Evolutionary conservation across 2,888 invertebrate species (phyloP).

Genomic region (Dicyrtomina minuta): DNA sequence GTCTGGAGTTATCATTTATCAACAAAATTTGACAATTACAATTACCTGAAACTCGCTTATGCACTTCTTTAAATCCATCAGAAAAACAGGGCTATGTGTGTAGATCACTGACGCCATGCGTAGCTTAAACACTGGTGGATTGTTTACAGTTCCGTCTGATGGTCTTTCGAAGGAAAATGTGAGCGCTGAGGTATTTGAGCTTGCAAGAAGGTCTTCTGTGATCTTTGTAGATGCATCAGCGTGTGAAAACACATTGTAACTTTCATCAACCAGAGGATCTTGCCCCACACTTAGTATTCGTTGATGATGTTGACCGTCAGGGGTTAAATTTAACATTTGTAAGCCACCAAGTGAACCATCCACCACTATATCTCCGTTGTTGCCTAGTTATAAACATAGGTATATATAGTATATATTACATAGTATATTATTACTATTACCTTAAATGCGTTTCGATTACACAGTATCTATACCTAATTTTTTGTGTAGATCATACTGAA

Average conservation of each 20-base stretch:
- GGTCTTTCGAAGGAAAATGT: conserved; percentile 44
- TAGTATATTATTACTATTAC: too few species aligned
- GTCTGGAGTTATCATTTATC: background rate
- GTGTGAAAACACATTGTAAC: conserved; percentile 43
- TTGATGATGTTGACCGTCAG: conserved; percentile 78
- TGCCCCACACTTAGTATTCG: conserved; percentile 81
- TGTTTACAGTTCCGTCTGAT: background rate
- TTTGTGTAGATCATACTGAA: too few species aligned
- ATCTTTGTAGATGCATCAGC: background rate
- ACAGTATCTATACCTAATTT: too few species aligned
- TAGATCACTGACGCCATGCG: conserved; percentile 90
- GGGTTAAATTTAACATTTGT: conserved; percentile 80
- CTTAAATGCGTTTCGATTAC: too few species aligned
- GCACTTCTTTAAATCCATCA: conserved; percentile 83
- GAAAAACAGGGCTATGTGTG: conserved; percentile 83
- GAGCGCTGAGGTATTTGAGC: conserved; percentile 41
- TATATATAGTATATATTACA: too few species aligned
- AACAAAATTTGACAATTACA: too few species aligned
- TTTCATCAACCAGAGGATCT: conserved; percentile 64
- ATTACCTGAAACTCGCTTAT: conserved; percentile 58
- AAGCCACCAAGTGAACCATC: conserved; percentile 89
- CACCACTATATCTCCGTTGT: conserved; percentile 57
- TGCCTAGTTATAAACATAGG: too few species aligned
- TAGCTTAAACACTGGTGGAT: conserved; percentile 54
- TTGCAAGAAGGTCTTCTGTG: conserved; percentile 18